Conservation (phyloP, 2,888 invertebrate species). For the Cheilosia vernalis region DNA sequence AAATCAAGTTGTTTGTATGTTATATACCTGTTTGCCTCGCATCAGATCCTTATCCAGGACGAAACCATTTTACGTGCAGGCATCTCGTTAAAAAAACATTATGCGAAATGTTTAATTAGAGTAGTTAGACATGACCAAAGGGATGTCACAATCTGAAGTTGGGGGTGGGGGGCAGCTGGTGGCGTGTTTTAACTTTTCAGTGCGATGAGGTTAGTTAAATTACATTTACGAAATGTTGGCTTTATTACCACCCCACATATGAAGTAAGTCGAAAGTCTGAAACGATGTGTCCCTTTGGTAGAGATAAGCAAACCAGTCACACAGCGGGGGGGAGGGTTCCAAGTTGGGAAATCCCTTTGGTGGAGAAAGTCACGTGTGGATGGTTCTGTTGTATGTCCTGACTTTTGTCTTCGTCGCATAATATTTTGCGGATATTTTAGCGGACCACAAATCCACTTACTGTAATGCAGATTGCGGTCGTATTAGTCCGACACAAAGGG, state of each 20-base stretch:
- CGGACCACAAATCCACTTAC: constrained; percentile 64
- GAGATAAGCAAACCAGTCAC: background rate
- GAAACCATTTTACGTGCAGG: constrained; percentile 21
- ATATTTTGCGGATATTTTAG: constrained; percentile 44
- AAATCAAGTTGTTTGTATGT: constrained; percentile 57
- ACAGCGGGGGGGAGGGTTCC: background rate
- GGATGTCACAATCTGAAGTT: too few relatives aligned
- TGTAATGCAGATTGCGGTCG: constrained; percentile 60
- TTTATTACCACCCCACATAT: constrained; percentile 23
- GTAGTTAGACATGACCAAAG: constrained; percentile 31
- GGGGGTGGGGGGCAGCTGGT: background rate
- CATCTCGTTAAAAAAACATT: constrained; percentile 62
- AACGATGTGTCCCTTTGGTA: constrained; percentile 25
- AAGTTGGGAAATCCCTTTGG: background rate
- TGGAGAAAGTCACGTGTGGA: constrained; percentile 9
- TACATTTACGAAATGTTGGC: constrained; percentile 39
- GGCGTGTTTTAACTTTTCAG: constrained; percentile 40
- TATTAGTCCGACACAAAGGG: constrained; percentile 32
- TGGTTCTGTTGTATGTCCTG: background rate
- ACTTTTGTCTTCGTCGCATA: background rate
- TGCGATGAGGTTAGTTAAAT: constrained; percentile 64
- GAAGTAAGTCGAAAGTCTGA: constrained; percentile 36
- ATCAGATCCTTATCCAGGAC: constrained; percentile 49
- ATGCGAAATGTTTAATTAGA: constrained; percentile 71
- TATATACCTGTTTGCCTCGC: constrained; percentile 34